phyloP scores from a whole-genome alignment of 2,113 vertebrate species.

The Rhinopomastus cyanomelas region DNA sequence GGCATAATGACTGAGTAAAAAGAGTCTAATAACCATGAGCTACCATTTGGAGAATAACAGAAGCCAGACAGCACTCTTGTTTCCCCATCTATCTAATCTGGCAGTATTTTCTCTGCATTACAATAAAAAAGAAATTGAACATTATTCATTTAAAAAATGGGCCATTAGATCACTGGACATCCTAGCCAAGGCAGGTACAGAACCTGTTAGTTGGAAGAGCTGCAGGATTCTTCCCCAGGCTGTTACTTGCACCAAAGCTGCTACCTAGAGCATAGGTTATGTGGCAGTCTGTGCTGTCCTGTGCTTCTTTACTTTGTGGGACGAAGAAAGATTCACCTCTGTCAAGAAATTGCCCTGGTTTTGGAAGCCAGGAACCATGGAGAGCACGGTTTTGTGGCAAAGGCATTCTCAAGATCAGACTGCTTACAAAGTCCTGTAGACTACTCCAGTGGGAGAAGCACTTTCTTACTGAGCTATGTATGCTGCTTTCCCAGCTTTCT shows the following conservation, averaged over 20 bases:
- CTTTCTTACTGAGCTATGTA: background rate
- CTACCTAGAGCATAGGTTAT: fast-evolving
- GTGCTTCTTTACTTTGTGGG: background rate
- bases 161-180: background rate
- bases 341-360: background rate
- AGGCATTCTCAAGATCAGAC: background rate
- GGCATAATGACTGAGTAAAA: background rate
- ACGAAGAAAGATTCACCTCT: background rate
- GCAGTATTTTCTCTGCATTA: background rate
- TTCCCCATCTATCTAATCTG: slow-evolving; percentile 6
- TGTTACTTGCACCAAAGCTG: background rate
- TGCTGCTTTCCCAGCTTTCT: background rate
- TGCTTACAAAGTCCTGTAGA: background rate
- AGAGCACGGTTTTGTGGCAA: background rate
- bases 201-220: background rate
- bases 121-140: background rate
- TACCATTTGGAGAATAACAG: slow-evolving; percentile 11
- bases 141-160: background rate
- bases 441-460: background rate
- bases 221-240: background rate
- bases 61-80: background rate
- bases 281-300: fast-evolving
- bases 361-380: background rate
- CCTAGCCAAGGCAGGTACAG: background rate
- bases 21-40: background rate